These are phyloP conservation scores for Sinella curviseta DNA, from an alignment of 1,140 invertebrate species.

Conservation along the genomic window DNA sequence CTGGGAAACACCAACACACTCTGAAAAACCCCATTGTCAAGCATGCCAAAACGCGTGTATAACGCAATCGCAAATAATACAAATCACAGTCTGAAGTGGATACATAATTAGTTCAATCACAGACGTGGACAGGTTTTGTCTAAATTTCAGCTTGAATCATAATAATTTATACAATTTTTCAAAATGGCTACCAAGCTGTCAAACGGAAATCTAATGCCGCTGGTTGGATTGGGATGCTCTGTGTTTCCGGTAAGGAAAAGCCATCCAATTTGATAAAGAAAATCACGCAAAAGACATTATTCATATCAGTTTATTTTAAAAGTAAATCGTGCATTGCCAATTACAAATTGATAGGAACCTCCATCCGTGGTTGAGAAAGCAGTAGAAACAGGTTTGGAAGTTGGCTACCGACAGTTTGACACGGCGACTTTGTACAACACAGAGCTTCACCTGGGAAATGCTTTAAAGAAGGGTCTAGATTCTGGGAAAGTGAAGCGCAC, in stretches of 20 bases:
- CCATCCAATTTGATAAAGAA: conserved; percentile 6
- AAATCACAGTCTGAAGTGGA: too few species aligned
- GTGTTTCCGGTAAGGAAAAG: conserved; percentile 28
- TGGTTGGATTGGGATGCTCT: conserved; percentile 38
- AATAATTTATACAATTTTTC: too few species aligned
- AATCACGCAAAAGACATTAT: not conserved
- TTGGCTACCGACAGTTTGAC: conserved; percentile 57
- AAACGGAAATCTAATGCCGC: conserved; percentile 46
- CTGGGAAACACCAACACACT: too few species aligned
- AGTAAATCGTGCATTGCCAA: conserved; percentile 35
- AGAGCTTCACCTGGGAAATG: conserved; percentile 53
- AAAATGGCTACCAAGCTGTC: conserved; percentile 39
- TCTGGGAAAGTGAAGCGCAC: conserved; percentile 52
- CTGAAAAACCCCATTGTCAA: too few species aligned
- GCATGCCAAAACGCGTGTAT: too few species aligned
- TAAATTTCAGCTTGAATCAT: too few species aligned
- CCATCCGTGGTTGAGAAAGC: conserved; percentile 45
- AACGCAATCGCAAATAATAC: too few species aligned
- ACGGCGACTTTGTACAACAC: conserved; percentile 53
- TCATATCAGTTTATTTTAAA: not conserved
- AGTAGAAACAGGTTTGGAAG: conserved; percentile 51
- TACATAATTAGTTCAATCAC: too few species aligned
- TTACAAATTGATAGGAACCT: conserved; percentile 62
- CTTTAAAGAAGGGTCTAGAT: conserved; percentile 51
- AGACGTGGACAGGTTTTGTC: too few species aligned